Evolutionary conservation across 64 coral and sea anemone species (phyloP).

Genomic region (Porites australiensis): DNA sequence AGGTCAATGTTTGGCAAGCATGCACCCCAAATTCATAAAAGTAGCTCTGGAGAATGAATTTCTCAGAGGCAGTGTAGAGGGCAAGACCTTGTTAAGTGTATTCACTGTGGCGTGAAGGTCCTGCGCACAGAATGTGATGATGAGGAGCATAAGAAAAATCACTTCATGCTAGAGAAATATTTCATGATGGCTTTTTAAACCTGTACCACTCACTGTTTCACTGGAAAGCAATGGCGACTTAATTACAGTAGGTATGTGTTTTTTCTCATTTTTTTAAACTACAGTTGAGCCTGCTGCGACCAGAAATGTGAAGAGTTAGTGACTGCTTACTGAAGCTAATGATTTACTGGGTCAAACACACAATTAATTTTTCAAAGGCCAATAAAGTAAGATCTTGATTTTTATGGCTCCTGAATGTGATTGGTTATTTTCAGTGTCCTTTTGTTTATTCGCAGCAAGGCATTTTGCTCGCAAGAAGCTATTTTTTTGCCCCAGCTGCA

Average conservation of each 20-base stretch:
- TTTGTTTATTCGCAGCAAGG: no score
- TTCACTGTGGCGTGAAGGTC: neutral
- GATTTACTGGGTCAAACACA: no score
- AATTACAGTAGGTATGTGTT: slow-evolving; percentile 24
- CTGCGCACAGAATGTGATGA: slow-evolving; percentile 21
- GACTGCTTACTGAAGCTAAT: no score
- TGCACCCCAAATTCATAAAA: neutral
- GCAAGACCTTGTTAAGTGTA: neutral
- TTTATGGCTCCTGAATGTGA: no score
- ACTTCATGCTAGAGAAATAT: slow-evolving; percentile 60
- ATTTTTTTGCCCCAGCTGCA: no score
- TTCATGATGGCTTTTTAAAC: slow-evolving; percentile 40
- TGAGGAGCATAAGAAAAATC: neutral
- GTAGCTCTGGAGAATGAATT: neutral
- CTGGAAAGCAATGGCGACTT: slow-evolving; percentile 39
- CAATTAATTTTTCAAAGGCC: no score
- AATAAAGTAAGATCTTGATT: no score
- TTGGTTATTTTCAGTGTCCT: no score
- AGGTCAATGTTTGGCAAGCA: slow-evolving; percentile 3
- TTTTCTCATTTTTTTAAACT: no score
- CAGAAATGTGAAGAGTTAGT: no score
- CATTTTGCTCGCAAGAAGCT: no score
- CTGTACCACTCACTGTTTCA: slow-evolving; percentile 34
- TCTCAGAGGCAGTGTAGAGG: neutral
- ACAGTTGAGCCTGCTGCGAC: no score